A percentile compares a stretch with the other conserved stretches of the same genome.
These are phyloP conservation scores for Solenopsis invicta DNA, from an alignment of 1,140 invertebrate species.

Conservation along the genomic window DNA sequence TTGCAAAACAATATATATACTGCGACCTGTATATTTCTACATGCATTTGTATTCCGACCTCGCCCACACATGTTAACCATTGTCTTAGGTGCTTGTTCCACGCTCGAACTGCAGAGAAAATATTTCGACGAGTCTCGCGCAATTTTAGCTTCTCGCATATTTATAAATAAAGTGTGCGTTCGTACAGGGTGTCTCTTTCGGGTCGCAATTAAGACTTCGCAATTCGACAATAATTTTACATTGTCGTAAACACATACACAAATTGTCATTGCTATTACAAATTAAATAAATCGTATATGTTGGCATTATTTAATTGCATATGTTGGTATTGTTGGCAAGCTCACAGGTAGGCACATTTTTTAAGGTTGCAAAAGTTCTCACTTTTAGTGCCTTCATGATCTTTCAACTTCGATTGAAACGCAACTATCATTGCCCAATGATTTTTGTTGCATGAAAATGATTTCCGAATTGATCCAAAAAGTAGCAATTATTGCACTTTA, in stretches of 20 bases:
- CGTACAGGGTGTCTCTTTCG: neutral
- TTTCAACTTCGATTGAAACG: neutral
- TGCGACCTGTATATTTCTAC: neutral
- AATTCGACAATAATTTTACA: neutral
- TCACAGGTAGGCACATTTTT: neutral
- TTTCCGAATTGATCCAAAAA: neutral
- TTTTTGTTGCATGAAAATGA: neutral
- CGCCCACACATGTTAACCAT: neutral
- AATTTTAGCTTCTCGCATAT: conserved; percentile 1
- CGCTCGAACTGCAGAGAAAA: neutral
- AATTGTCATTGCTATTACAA: neutral
- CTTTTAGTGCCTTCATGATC: neutral
- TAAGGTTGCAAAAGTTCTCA: neutral
- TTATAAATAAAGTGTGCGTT: neutral
- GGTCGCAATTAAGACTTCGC: neutral
- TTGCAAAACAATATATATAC: neutral
- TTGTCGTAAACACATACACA: neutral
- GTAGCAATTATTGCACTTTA: neutral
- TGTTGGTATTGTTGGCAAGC: neutral
- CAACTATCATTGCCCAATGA: neutral
- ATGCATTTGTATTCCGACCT: neutral
- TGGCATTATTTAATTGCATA: neutral
- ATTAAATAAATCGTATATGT: neutral
- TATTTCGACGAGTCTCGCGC: neutral
- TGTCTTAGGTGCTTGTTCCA: neutral